Percentiles rank a stretch among this genome's conserved stretches.
phyloP scores from a whole-genome alignment of 2,113 vertebrate genomes.

The Laterallus jamaicensis region DNA sequence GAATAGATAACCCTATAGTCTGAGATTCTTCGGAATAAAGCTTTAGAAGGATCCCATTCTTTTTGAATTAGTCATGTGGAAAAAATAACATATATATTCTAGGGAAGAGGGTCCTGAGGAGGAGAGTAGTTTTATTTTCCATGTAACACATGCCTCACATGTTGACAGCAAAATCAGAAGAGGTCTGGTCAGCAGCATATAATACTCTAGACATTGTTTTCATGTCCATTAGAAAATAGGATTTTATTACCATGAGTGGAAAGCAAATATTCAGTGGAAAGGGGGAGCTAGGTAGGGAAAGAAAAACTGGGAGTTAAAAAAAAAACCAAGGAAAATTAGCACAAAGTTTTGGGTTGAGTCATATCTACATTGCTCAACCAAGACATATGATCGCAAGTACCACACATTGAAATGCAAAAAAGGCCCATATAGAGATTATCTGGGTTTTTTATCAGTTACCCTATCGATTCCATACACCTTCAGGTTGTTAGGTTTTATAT shows the following conservation, averaged over 20 bases:
- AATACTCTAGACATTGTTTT: neutral
- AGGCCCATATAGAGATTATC: neutral
- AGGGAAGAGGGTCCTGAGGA: neutral
- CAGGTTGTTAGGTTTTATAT: neutral
- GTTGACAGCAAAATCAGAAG: neutral
- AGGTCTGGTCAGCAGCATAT: neutral
- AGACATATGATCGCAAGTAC: neutral
- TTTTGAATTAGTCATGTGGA: neutral
- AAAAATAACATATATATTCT: neutral
- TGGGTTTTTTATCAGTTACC: neutral
- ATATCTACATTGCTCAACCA: neutral
- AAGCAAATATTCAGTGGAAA: neutral
- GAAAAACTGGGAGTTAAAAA: neutral
- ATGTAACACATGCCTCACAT: accelerated
- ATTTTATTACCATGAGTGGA: neutral
- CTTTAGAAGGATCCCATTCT: neutral
- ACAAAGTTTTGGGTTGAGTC: neutral
- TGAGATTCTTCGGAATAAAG: neutral
- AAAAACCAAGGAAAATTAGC: neutral
- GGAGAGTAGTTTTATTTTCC: neutral
- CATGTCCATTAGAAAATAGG: neutral
- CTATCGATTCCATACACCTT: neutral
- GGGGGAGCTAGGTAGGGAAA: neutral
- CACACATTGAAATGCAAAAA: neutral
- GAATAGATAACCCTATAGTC: neutral